Base-by-base conservation (phyloP, 2,888 invertebrate species). In the Archips crataeganus region DNA sequence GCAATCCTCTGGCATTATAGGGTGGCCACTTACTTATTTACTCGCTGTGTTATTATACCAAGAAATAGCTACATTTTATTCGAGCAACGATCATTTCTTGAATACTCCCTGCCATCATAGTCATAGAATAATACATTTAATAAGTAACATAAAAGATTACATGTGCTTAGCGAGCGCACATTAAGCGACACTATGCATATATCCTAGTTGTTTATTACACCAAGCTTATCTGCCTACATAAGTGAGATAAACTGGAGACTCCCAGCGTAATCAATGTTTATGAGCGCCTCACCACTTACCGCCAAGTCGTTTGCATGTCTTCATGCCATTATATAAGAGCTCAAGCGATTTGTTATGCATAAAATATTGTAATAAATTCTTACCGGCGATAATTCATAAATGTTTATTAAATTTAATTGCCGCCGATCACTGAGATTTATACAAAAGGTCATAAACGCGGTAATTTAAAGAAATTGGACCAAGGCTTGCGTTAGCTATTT, bases 361-460 rank as follows among this genome's bases (percentile, higher is more conserved):
- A 74, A 74, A 74, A 74, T 70, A 74, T 74, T 45, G 69, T 70
- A 74, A 74, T 74, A 74, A 74, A 70, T 69, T 73, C 68, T 73
- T 69, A 73, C 42, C 64, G 59, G 49, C 59, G 39, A 68, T 69
- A 63, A 69, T 73, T 73, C 68, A 73, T 59, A 73, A 73, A 69
- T 59, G 68, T 64, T 73, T 39, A 59, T 73, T 64, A 68, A 69
- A 59, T 59, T 62, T 73, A 15, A 51, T 65, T 34, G 34, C 65
- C 13, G 34, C 49, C 36, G 36, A 65, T 51, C n/a, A 36, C 49
- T 65, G 4, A n/a, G 5, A 15, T 13, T 47, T 10, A n/a, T 45
- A 49, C n/a, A 57, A 10, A 57, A 32, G 9, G 57, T 10, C 32
- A 10, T 57, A 32, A 10, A 10, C 9, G 15, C 9, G 23, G 5